Evolutionary conservation across 1,140 invertebrate species (phyloP), one percentile per base, ranked within the genome.

Genomic region (Dendrolimus kikuchii): DNA sequence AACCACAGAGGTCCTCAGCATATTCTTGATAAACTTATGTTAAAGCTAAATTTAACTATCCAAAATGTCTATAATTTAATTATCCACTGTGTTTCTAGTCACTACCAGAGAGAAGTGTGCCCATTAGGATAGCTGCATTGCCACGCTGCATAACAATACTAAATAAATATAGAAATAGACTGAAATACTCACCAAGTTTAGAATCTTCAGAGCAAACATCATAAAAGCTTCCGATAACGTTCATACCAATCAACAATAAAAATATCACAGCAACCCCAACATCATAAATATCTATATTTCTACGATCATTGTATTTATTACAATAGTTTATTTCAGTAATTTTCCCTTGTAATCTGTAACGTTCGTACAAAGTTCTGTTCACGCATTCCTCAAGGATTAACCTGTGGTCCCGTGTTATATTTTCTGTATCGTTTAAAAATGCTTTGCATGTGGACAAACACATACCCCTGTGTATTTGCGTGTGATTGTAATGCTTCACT

Each of bases 401-500:
- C 23, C 23, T 23, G 23, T 23, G 23, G 23, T 23, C 23, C 4
- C 36, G 5, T 7, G 10, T 48, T 59, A 62, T 49, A 46, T 52
- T 64, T 47, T 23, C 4, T 9, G 49, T 55, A 51, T 60, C 58
- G 45, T 61, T 53, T 53, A 64, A 6, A 46, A 57, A 64, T 5
- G 57, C 45, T 49, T 54, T 62, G 50, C 80, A 87, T 4, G 68
- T 64, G 39, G 37, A 77, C 5, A 90, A 59, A 60, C 89, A 90
- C 0, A 89, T 67, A 4, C 81, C 89, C 63, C 87, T 66, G 37
- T 89, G 86, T 23, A 90, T 60, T 57, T 75, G 79, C 68, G 89
- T 89, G 63, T 90, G 88, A 7, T 88, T 83, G 59, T 74, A 90
- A 48, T 88, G 79, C 63, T 88, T 88, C n/a, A 80, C 69, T 4